A percentile compares a stretch with the other conserved stretches of the same genome.
phyloP scores from a whole-genome alignment of 2,113 vertebrate species.

The Polypterus bichir region DNA sequence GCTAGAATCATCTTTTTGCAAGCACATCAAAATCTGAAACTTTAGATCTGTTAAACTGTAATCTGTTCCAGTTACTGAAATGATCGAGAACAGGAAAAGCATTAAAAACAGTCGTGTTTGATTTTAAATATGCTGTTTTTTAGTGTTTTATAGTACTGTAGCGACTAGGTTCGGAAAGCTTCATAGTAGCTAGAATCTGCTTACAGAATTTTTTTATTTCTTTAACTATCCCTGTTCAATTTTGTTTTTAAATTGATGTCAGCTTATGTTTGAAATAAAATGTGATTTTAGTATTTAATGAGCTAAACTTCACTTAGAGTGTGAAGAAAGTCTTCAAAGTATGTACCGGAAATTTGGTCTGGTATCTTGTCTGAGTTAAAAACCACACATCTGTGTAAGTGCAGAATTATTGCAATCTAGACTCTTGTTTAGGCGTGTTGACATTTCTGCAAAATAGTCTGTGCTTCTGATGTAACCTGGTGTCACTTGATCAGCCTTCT shows the following conservation, averaged over 20 bases:
- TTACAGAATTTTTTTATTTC: constrained; percentile 36
- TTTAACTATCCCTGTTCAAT: constrained; percentile 27
- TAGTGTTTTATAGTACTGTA: too few relatives aligned
- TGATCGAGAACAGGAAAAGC: too few relatives aligned
- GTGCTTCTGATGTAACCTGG: constrained; percentile 7
- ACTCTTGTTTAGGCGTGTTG: constrained; percentile 14
- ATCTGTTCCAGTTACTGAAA: too few relatives aligned
- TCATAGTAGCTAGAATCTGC: constrained; percentile 29
- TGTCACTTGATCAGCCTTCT: neutral
- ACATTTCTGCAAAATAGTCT: constrained; percentile 15
- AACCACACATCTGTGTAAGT: constrained; percentile 34
- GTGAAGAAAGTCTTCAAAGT: constrained; percentile 24
- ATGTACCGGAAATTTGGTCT: constrained; percentile 37
- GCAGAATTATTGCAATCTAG: constrained; percentile 12
- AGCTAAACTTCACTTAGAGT: neutral
- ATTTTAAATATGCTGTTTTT: too few relatives aligned
- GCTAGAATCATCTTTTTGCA: too few relatives aligned
- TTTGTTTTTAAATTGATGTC: constrained; percentile 17
- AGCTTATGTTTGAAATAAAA: neutral
- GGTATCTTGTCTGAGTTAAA: constrained; percentile 35
- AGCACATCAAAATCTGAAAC: too few relatives aligned
- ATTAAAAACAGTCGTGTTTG: too few relatives aligned
- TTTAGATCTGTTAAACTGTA: too few relatives aligned
- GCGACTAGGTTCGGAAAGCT: neutral
- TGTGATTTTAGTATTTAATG: neutral